Evolutionary conservation across 2,113 vertebrate genomes (phyloP).

Genomic region (Corydoras maculifer): DNA sequence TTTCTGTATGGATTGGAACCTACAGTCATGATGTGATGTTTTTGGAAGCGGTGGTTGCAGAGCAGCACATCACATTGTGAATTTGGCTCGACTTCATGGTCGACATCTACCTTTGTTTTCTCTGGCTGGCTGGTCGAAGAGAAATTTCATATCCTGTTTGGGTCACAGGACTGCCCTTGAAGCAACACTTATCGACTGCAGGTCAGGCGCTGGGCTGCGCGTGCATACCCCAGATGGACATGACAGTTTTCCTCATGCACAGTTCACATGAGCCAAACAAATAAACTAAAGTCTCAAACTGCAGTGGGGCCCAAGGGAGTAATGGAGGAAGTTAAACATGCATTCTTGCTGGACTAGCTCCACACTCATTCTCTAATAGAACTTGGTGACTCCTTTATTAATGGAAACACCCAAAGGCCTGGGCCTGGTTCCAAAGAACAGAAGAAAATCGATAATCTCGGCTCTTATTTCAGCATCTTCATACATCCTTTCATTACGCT

Average conservation of each 20-base stretch:
- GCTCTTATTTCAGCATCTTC: not conserved
- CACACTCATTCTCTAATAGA: constrained; percentile 26
- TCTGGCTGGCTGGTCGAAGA: constrained; percentile 61
- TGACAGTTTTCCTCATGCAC: constrained; percentile 14
- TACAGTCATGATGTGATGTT: too few species aligned
- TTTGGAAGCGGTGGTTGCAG: too few species aligned
- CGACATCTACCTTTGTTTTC: constrained; percentile 61
- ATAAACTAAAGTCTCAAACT: constrained; percentile 46
- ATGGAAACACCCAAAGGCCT: constrained; percentile 35
- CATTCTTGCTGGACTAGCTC: constrained; percentile 21
- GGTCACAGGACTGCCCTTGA: constrained; percentile 49
- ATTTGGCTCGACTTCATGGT: constrained; percentile 67
- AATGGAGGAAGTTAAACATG: constrained; percentile 45
- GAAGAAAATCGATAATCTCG: constrained; percentile 2
- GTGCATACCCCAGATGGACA: constrained; percentile 9
- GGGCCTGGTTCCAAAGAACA: constrained; percentile 29
- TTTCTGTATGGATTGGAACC: too few species aligned
- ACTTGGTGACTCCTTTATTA: constrained; percentile 31
- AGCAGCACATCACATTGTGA: constrained; percentile 29
- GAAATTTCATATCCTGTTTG: constrained; percentile 64
- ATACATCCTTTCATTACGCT: not conserved
- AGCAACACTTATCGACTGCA: constrained; percentile 51
- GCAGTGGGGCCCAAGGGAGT: constrained; percentile 54
- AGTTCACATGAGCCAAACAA: constrained; percentile 24
- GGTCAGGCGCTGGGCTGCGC: constrained; percentile 35